Evolutionary conservation across 2,888 invertebrate genomes (phyloP), one percentile per base, ranked within the genome.

Genomic region (Thyatira batis): DNA sequence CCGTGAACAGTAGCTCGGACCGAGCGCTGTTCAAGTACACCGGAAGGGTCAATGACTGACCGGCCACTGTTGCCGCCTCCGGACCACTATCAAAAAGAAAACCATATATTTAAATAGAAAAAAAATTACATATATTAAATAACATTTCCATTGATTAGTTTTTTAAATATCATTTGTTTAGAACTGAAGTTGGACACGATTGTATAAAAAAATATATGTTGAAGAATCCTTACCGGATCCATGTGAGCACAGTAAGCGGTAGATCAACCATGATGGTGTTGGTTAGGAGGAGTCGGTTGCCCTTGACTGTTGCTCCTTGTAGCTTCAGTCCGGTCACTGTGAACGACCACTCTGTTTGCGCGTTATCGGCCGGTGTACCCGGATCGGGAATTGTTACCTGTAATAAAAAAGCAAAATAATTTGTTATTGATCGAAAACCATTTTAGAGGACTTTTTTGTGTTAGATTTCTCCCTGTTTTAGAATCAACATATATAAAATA

Each of bases 21-120:
- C 99, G 95, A 11, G 98, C 98, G 60, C 98, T 97, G 92, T 99
- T 99, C 79, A 99, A 93, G 90, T 99, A 99, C 55, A 99, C 98
- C 0, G 99, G 99, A 71, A 99, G 93, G 3, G 97, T 97, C 44
- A 99, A 94, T 46, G 85, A 71, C 93, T 95, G 78, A 67, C 93
- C 77, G 76, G 93, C 39, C 39, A 39, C 93, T 0, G 74, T 61
- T 0, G 69, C 71, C 0, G 82, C 73, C 63, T 89, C 90, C 2
- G 85, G 79, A 0, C 91, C 91, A 23, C 91, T 91, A 78, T 1
- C n/a, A n/a, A n/a, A n/a, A n/a, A n/a, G n/a, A n/a, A n/a, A n/a
- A n/a, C n/a, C n/a, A n/a, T n/a, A n/a, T n/a, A n/a, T n/a, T n/a
- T n/a, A n/a, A n/a, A n/a, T n/a, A n/a, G n/a, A n/a, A n/a, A n/a